Percentiles rank a stretch among this genome's conserved stretches.
phyloP scores from a whole-genome alignment of 2,888 invertebrate genomes.

The Clepsis dumicolana region DNA sequence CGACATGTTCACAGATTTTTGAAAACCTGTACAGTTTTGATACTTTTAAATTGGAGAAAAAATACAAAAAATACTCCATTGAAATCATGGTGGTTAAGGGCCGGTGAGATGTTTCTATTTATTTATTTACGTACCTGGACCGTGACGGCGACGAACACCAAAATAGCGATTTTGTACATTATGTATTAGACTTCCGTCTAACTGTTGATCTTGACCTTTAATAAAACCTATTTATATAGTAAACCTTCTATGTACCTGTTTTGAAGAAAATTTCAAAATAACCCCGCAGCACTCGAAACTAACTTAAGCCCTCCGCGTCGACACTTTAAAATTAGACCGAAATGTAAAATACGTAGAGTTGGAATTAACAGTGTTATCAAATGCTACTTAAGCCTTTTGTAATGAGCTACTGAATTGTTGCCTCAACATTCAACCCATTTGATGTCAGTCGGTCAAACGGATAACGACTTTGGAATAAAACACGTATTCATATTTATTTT shows the following conservation, averaged over 20 bases:
- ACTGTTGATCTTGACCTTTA: constrained; percentile 29
- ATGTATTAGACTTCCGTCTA: background rate
- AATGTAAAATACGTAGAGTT: background rate
- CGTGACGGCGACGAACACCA: background rate
- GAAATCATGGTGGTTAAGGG: too few species aligned
- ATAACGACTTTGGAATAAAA: constrained; percentile 8
- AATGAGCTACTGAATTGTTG: background rate
- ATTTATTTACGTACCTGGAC: constrained; percentile 27
- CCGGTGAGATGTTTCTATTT: too few species aligned
- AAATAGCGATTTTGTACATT: constrained; percentile 27
- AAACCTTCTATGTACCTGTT: background rate
- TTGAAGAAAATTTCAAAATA: background rate
- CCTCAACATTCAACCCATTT: background rate
- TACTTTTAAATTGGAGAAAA: too few species aligned
- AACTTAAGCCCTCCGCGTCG: background rate
- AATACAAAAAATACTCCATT: too few species aligned
- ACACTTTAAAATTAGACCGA: background rate
- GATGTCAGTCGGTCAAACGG: constrained; percentile 2
- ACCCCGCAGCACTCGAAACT: too few species aligned
- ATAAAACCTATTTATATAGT: constrained; percentile 27
- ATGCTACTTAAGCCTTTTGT: background rate
- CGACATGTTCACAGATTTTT: too few species aligned
- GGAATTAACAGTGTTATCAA: background rate
- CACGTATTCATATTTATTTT: constrained; percentile 12
- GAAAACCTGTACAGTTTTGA: too few species aligned